phyloP scores from a whole-genome alignment of 2,797 vertebrate species.

The Pagetopsis macropterus region DNA sequence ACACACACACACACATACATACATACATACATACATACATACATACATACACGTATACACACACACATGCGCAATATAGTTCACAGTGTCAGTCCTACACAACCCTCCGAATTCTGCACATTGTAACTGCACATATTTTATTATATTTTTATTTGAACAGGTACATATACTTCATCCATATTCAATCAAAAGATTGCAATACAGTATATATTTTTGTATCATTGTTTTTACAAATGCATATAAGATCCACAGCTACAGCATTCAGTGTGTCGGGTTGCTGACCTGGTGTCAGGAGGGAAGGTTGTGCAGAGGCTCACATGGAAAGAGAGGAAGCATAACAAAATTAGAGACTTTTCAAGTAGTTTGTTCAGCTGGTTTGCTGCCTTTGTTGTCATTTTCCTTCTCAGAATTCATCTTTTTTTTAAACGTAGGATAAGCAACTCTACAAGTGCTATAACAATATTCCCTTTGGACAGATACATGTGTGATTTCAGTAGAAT shows the following conservation, averaged over 20 bases:
- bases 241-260: no score
- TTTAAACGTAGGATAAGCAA: neutral
- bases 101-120: no score
- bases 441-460: neutral
- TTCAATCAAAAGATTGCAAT: no score
- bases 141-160: no score
- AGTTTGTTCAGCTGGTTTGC: conserved; percentile 21
- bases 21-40: neutral
- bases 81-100: no score
- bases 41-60: neutral
- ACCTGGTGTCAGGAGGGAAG: neutral
- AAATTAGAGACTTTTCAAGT: neutral
- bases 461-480: neutral
- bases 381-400: conserved; percentile 1
- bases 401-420: neutral
- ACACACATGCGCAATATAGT: no score
- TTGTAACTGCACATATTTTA: no score
- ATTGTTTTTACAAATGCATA: no score
- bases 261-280: neutral
- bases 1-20: neutral
- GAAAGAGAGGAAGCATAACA: neutral
- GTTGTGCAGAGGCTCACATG: neutral
- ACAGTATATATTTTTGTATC: no score
- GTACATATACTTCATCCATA: no score
- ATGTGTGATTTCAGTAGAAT: neutral